A percentile compares a stretch with the other conserved stretches of the same genome.
Evolutionary conservation across 2,113 vertebrate species (phyloP).

Genomic region (Mesitornis unicolor): DNA sequence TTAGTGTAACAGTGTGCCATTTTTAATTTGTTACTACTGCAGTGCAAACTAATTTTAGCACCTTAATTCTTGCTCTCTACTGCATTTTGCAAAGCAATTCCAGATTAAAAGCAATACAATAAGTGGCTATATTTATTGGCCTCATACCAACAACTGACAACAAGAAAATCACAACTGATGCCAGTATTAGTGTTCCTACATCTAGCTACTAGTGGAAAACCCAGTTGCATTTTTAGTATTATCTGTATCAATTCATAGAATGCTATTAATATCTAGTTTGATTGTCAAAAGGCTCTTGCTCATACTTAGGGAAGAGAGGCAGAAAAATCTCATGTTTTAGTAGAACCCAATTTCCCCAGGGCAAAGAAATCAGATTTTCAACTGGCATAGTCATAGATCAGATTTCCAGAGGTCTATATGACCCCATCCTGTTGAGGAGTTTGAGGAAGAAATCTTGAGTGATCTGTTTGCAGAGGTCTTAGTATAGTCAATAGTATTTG

Average conservation of each 20-base stretch:
- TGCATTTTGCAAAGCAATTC: background rate
- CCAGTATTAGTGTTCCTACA: background rate
- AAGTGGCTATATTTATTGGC: background rate
- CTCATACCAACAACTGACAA: background rate
- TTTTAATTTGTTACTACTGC: conserved; percentile 31
- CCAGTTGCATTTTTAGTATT: background rate
- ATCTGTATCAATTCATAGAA: background rate
- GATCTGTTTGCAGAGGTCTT: background rate
- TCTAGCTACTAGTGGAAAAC: background rate
- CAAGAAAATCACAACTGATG: conserved; percentile 1
- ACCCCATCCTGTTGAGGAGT: background rate
- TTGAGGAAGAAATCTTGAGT: background rate
- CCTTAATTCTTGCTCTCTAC: background rate
- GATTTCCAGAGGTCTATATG: background rate
- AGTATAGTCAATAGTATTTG: too few relatives aligned
- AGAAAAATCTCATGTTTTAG: background rate
- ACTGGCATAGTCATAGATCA: background rate
- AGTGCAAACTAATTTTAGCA: conserved; percentile 40
- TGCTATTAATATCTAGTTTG: background rate
- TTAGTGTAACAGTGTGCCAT: background rate
- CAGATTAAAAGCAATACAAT: background rate
- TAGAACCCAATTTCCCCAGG: background rate
- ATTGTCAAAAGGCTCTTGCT: background rate
- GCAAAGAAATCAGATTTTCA: background rate
- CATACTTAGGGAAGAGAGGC: background rate